Base-by-base conservation (phyloP, 2,888 invertebrate species). In the Dasysyrphus tricinctus region DNA sequence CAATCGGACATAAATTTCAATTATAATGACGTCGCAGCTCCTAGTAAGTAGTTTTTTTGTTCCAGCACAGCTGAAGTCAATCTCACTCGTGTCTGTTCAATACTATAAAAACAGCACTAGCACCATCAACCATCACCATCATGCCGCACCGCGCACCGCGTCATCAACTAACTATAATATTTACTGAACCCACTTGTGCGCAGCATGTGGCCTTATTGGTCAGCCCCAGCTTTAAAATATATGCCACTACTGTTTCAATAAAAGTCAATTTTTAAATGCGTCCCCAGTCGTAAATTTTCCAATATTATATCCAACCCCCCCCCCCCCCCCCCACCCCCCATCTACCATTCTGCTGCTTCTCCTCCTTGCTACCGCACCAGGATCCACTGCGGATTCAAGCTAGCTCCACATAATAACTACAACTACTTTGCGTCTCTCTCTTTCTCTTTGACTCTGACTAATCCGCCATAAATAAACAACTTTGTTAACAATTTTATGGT, bases 401-500 rank as follows among this genome's bases (percentile, higher is more conserved):
- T 39, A 51, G 34, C 63, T 70, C 56, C 34, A 73, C 16, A 57
- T 29, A 24, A 29, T 7, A 54, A 4, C 0, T 14, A 29, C 14
- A 7, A 14, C 54, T 54, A 19, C 54, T 54, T 29, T 54, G 8
- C 14, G 14, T 29, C 54, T 24, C 12, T 11, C 37, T 39, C 19
- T 12, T 5, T 7, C 19, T 65, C 47, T 47, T 49, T 49, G 42
- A 16, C 51, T 47, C 75, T 49, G 74, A 59, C 81, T 82, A 82
- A 82, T 86, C 82, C 78, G 65, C 86, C 86, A 86, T 86, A 86
- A 86, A 86, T 86, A 86, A 82, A 86, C 86, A 82, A 86, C 86
- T 86, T 86, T 86, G 86, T 86, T 86, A 86, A 86, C 86, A 82
- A 86, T 86, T 86, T 86, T 82, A 86, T 86, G 86, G 86, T 86